These are phyloP conservation scores for Aphelocoma californica DNA, from an alignment of 2,797 vertebrate species.

Conservation along the genomic window DNA sequence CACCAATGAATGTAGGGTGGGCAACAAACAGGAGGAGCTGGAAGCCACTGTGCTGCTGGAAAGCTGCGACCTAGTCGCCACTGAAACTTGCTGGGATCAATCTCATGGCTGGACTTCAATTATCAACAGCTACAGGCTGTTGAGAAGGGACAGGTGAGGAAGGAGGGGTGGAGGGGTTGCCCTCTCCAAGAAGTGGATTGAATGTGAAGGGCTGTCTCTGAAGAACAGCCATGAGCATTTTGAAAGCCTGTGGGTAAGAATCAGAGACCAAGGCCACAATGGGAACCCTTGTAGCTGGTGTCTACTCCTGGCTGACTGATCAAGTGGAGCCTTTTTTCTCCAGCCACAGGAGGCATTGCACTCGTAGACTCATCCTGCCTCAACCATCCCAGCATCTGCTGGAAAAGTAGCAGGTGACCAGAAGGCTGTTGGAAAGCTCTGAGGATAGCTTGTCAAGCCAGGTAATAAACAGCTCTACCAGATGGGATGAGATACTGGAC, in stretches of 20 bases:
- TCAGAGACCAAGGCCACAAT: not conserved
- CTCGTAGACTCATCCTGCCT: not conserved
- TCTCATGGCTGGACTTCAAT: not conserved
- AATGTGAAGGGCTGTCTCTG: not conserved
- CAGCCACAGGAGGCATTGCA: not conserved
- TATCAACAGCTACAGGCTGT: not conserved
- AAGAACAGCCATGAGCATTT: not conserved
- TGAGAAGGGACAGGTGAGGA: not conserved
- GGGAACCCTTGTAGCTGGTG: not conserved
- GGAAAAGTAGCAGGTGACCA: not conserved
- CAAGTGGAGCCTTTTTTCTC: not conserved
- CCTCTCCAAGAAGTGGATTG: not conserved
- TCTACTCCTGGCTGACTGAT: not conserved
- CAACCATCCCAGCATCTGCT: not conserved
- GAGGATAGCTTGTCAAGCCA: not conserved
- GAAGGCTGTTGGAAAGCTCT: not conserved
- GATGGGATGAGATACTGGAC: not conserved
- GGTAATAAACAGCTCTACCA: not conserved
- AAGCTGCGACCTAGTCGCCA: not conserved
- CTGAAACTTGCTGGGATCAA: not conserved
- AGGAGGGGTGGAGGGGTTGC: not conserved
- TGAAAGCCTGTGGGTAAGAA: not conserved
- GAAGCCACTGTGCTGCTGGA: not conserved
- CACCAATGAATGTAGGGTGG: not conserved
- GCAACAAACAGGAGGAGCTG: not conserved